These are phyloP conservation scores for Chelmon rostratus DNA, from an alignment of 2,797 vertebrate species.

Conservation along the genomic window DNA sequence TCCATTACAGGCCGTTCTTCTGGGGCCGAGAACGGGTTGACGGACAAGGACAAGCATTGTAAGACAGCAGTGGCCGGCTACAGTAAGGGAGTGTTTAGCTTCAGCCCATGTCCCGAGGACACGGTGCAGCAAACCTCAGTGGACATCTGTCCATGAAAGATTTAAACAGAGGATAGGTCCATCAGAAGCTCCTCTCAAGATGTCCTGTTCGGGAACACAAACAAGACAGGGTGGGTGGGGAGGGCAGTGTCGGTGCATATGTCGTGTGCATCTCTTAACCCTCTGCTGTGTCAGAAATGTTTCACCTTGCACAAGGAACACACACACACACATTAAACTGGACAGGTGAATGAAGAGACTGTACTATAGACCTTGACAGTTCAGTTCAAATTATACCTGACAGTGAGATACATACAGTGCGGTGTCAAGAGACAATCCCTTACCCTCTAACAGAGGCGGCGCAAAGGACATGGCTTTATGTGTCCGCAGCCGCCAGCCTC, in stretches of 20 bases:
- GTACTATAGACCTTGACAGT: constrained; percentile 74
- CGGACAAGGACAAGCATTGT: constrained; percentile 73
- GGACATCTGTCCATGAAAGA: constrained; percentile 90
- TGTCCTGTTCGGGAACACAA: constrained; percentile 58
- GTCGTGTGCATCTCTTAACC: constrained; percentile 62
- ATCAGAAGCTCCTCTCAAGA: constrained; percentile 74
- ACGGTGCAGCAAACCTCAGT: constrained; percentile 86
- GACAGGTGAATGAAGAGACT: constrained; percentile 74
- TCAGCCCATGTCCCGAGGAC: constrained; percentile 88
- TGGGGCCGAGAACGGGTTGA: constrained; percentile 52
- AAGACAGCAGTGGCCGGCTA: constrained; percentile 74
- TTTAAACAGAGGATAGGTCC: constrained; percentile 86
- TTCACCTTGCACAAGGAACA: constrained; percentile 75
- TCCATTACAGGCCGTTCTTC: constrained; percentile 78
- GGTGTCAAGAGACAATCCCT: constrained; percentile 69
- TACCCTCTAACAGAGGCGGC: constrained; percentile 58
- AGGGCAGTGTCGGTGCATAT: constrained; percentile 45
- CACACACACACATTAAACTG: constrained; percentile 59
- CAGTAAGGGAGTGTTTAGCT: constrained; percentile 89
- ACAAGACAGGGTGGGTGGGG: constrained; percentile 50
- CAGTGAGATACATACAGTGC: constrained; percentile 66
- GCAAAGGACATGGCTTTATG: constrained; percentile 55
- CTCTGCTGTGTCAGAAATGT: constrained; percentile 79
- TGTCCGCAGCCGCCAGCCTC: constrained; percentile 41
- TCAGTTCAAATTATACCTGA: constrained; percentile 75